Percentiles rank a stretch among this genome's conserved stretches.
Evolutionary conservation across 2,113 vertebrate species (phyloP).

Genomic region (Myiagra hebetior): DNA sequence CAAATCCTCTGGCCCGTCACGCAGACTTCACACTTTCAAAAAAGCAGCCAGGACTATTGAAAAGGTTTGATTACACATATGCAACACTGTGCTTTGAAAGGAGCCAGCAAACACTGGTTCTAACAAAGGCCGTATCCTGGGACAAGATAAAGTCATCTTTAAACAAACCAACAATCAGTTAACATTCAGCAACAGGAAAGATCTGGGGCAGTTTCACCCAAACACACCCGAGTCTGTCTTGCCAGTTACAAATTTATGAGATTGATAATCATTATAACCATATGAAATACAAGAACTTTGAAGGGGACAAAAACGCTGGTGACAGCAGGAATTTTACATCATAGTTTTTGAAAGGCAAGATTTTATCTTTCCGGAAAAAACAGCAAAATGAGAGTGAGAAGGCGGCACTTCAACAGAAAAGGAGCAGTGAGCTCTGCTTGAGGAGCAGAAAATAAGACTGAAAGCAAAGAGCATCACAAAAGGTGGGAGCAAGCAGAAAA

Average conservation of each 20-base stretch:
- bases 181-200: not conserved
- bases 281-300: not conserved
- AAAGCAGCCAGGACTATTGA: not conserved
- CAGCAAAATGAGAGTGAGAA: slow-evolving; percentile 4
- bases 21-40: not conserved
- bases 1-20: not conserved
- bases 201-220: not conserved
- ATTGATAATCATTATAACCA: not conserved
- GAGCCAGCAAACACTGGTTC: not conserved
- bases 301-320: not conserved
- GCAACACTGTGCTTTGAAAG: not conserved
- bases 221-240: not conserved
- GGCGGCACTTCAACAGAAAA: not conserved
- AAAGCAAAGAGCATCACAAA: not conserved
- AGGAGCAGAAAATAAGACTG: not conserved
- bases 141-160: not conserved
- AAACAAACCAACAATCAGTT: not conserved
- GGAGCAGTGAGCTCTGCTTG: not conserved
- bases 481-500: not conserved
- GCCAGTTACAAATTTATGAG: not conserved
- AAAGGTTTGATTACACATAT: not conserved
- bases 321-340: slow-evolving; percentile 12
- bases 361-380: slow-evolving; percentile 6
- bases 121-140: not conserved
- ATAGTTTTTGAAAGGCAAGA: not conserved